These are phyloP conservation scores for Anabas testudineus DNA, from an alignment of 2,797 vertebrate genomes.

Conservation along the genomic window DNA sequence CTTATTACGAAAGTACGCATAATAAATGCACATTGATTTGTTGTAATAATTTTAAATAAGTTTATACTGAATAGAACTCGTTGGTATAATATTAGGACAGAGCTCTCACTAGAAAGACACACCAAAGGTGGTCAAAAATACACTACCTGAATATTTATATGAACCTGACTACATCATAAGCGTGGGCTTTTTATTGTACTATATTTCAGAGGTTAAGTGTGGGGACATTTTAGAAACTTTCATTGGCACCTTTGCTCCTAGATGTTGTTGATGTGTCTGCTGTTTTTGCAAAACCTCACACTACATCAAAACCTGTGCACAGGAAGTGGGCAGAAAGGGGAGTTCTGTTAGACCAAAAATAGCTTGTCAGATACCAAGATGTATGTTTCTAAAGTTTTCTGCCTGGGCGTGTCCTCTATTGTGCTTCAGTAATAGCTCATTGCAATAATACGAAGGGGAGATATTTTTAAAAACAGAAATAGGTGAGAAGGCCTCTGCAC, in stretches of 20 bases:
- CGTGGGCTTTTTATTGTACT: conserved; percentile 4
- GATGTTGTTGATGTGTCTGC: neutral
- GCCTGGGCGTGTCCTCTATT: conserved; percentile 33
- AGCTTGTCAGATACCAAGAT: conserved; percentile 49
- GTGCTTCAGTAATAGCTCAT: conserved; percentile 29
- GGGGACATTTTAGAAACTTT: conserved; percentile 10
- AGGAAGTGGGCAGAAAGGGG: conserved; percentile 81
- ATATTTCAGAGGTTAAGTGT: neutral
- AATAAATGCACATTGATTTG: neutral
- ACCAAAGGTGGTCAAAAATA: neutral
- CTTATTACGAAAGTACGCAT: neutral
- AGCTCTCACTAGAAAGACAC: neutral
- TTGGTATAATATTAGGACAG: neutral
- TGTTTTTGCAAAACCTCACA: conserved; percentile 38
- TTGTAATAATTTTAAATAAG: neutral
- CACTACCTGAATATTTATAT: conserved; percentile 5
- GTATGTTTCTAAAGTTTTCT: conserved; percentile 19
- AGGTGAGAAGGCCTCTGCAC: conserved; percentile 24
- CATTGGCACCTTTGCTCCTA: neutral
- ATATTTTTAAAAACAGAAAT: conserved; percentile 44
- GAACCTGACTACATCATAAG: neutral
- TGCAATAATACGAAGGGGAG: conserved; percentile 16
- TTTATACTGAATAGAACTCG: neutral
- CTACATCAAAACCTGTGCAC: conserved; percentile 52
- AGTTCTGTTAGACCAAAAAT: conserved; percentile 75